Evolutionary conservation across 2,888 invertebrate genomes (phyloP).

Genomic region (Leptogaster cylindrica): DNA sequence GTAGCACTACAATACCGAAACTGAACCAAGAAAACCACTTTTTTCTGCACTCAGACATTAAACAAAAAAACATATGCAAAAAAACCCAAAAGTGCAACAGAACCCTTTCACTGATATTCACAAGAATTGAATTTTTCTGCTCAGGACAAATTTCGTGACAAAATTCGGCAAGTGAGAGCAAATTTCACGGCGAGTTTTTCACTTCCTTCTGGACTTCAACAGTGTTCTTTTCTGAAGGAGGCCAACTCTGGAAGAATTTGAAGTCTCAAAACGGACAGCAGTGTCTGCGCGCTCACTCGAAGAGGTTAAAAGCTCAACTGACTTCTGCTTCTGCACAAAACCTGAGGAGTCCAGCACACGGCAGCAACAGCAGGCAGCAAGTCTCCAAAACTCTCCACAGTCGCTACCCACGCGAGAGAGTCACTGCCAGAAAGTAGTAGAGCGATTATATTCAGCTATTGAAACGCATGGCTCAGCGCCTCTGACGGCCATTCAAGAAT

Average conservation of each 20-base stretch:
- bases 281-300: slow-evolving; percentile 24
- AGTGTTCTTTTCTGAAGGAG: slow-evolving; percentile 3
- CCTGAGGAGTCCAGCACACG: slow-evolving; percentile 3
- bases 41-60: slow-evolving; percentile 10
- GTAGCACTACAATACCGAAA: slow-evolving; percentile 16
- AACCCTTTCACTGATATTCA: slow-evolving; percentile 20
- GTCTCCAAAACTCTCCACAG: slow-evolving; percentile 30
- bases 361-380: background rate
- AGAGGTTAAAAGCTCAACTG: slow-evolving; percentile 35
- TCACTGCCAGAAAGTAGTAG: too few relatives aligned
- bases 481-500: too few relatives aligned
- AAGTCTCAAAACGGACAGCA: slow-evolving; percentile 15
- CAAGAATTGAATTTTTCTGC: slow-evolving; percentile 4
- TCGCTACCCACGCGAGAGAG: background rate
- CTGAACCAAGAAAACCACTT: slow-evolving; percentile 19
- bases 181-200: slow-evolving; percentile 16
- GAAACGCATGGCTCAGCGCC: too few relatives aligned
- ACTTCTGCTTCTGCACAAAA: slow-evolving; percentile 22
- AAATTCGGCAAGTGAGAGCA: slow-evolving; percentile 4
- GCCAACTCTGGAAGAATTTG: slow-evolving; percentile 13
- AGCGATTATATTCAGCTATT: too few relatives aligned
- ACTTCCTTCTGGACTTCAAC: slow-evolving; percentile 21
- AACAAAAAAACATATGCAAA: background rate
- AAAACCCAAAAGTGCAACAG: background rate
- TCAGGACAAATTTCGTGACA: slow-evolving; percentile 1